Evolutionary conservation across 2,888 invertebrate species (phyloP), one percentile per base, ranked within the genome.

Genomic region (Drosophila antonietae): DNA sequence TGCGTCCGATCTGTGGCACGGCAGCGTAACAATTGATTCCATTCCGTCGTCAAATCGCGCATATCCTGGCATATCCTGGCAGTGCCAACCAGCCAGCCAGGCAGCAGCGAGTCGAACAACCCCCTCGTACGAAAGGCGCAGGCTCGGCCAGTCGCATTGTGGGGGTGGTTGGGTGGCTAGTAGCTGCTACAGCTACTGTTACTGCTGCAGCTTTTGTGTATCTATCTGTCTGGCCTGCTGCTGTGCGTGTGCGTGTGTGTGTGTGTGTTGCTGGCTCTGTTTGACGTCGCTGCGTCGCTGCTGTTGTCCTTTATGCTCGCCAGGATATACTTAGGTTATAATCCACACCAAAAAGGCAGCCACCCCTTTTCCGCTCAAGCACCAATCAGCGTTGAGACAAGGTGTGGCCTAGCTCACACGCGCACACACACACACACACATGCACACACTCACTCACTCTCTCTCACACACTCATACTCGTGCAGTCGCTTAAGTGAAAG

Each of bases 1-100:
- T 90, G 91, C 91, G 92, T 92, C 92, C 91, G 93, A 92, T 92
- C 92, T 92, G 92, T 91, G 91, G 90, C 92, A 91, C 92, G 92
- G 92, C 89, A 92, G 90, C 89, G 91, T 91, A 90, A 92, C 93
- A 93, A 92, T 92, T 92, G 93, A 92, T 91, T 91, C 91, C 91
- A 91, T 91, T 91, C 91, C 91, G 91, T 91, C 91, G 90, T 88
- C 91, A 91, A 91, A 91, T 91, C 91, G 90, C 91, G 89, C 91
- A 91, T 91, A 92, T 92, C 91, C 92, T 91, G 91, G 85, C 47
- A 55, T 55, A 55, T 55, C 55, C 55, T 55, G 55, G 87, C 90
- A 89, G 62, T 65, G 64, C 73, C 73, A 55, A 31, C 78, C 64
- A 73, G 68, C 88, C 84, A 73, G 87, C 90, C 84, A 82, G 78